phyloP scores from a whole-genome alignment of 1,140 invertebrate species.

The Nilaparvata lugens region DNA sequence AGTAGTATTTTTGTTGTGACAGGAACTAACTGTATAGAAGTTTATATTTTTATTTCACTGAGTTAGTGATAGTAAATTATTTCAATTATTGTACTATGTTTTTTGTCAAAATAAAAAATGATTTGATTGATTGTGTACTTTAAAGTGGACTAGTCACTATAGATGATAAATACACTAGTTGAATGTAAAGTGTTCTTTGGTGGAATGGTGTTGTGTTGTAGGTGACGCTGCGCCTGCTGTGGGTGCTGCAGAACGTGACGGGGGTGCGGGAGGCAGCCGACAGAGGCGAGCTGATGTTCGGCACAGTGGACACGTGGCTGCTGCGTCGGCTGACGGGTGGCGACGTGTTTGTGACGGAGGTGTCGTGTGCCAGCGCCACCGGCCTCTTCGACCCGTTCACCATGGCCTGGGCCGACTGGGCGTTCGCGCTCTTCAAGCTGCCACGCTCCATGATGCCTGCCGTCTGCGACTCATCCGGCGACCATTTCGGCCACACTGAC shows the following conservation, averaged over 20 bases:
- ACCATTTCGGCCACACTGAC: constrained; percentile 57
- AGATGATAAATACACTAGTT: no score
- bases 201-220: constrained; percentile 33
- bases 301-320: constrained; percentile 91
- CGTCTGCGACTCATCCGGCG: constrained; percentile 66
- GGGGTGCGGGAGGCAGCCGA: constrained; percentile 49
- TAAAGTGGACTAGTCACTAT: no score
- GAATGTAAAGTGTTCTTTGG: no score
- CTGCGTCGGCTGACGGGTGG: constrained; percentile 61
- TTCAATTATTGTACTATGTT: no score
- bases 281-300: constrained; percentile 63
- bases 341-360: constrained; percentile 69
- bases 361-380: constrained; percentile 79
- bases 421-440: constrained; percentile 58
- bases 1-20: no score
- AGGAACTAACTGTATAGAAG: no score
- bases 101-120: no score
- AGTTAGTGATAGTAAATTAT: no score
- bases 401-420: constrained; percentile 65
- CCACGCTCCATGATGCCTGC: constrained; percentile 65
- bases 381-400: constrained; percentile 90
- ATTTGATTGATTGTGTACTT: no score
- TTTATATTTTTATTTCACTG: no score
- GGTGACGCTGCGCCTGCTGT: constrained; percentile 68
- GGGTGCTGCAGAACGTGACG: constrained; percentile 64